Evolutionary conservation across 2,113 vertebrate genomes (phyloP), one percentile per base, ranked within the genome.

Genomic region (Tupaia tana): DNA sequence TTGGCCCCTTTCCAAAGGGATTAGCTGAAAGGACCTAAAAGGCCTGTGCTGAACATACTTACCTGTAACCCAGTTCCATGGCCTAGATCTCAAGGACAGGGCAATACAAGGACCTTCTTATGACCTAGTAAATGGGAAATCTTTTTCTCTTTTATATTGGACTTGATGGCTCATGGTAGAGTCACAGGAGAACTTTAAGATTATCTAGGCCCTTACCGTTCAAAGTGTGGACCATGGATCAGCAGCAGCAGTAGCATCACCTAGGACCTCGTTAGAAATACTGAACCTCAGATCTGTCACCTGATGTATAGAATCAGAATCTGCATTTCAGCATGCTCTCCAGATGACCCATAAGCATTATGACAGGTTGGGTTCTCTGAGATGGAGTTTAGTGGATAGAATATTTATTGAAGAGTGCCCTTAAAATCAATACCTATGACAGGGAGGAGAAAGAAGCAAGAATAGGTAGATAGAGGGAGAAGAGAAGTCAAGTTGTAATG

Each of bases 1-100:
- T 86, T 93, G 95, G 92, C 52, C 20, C 25, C 25, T 1, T 16
- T 54, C 94, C 94, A 56, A 71, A 31, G n/a, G 91, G n/a, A 75
- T 96, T 70, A 90, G 52, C 92, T 78, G 19, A 43, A 66, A 77
- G 74, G 56, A 83, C 58, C 95, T 85, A 71, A 91, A 84, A 94
- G 82, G 19, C 80, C 15, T 77, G 9, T 61, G 61, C n/a, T 71
- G 82, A 86, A 81, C 79, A 91, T 43, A 56, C 63, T 94, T 83
- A 95, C 95, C 90, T 84, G 25, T 75, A 63, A 94, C 85, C 91
- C 71, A 94, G 77, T 94, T 96, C 64, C 63, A 8, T 96, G 86
- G 80, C 95, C 95, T 86, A 64, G 75, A 94, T 96, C 95, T 97
- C 95, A 89, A 96, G 94, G 75, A 79, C 93, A 95, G 54, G 22